These are phyloP conservation scores for Thamnophis elegans DNA, from an alignment of 2,797 vertebrate species.

Conservation along the genomic window DNA sequence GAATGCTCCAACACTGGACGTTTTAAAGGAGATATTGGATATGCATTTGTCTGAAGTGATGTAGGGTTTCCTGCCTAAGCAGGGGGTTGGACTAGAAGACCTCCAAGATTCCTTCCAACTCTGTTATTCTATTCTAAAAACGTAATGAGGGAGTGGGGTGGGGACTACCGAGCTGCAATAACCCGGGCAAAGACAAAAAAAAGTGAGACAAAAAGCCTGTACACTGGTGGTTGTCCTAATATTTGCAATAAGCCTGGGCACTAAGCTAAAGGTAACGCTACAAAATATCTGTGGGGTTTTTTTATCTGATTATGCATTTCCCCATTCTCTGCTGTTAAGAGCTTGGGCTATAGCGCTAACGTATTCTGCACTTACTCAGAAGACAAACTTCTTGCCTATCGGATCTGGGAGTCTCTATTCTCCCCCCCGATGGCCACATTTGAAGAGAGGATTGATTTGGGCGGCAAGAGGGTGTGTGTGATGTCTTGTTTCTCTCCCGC, in stretches of 20 bases:
- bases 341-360: neutral
- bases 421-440: neutral
- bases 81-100: too few relatives aligned
- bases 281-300: neutral
- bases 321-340: neutral
- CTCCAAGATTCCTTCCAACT: too few relatives aligned
- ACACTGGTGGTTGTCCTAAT: neutral
- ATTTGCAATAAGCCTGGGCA: neutral
- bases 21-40: too few relatives aligned
- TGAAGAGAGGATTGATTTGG: neutral
- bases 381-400: too few relatives aligned
- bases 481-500: neutral
- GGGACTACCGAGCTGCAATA: neutral
- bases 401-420: neutral
- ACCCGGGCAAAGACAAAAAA: neutral
- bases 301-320: too few relatives aligned
- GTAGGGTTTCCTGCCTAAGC: too few relatives aligned
- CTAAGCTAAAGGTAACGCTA: neutral
- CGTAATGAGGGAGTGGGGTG: neutral
- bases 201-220: neutral
- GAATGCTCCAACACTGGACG: too few relatives aligned
- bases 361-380: neutral
- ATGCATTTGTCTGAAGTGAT: too few relatives aligned
- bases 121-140: neutral
- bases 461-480: fast-evolving